Base-by-base conservation (phyloP, 1,140 invertebrate genomes). In the Drosophila guanche region DNA sequence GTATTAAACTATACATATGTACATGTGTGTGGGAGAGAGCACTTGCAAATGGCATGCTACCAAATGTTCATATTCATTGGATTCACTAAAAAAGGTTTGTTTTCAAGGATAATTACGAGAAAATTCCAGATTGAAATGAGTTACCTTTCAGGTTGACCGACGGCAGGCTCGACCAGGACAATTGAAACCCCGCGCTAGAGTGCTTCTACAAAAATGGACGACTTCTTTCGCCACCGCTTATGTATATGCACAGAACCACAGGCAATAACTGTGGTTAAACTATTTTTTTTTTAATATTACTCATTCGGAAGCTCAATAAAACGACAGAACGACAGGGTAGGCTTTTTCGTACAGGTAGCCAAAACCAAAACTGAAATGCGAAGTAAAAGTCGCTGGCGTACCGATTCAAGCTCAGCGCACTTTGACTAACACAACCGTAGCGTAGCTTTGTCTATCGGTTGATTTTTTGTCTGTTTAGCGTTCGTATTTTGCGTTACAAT, bases 361-460 rank as follows among this genome's bases (percentile, higher is more conserved):
- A 66, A 88, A 80, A 81, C 57, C 63, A 59, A 86, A 80, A 86
- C 81, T 78, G 73, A 81, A 77, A 86, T 75, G 83, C 83, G 83
- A 78, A 84, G 88, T 81, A 78, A 86, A 85, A 76, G 69, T 63
- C 46, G 47, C 78, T 78, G 81, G 74, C 75, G 75, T 88, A 83
- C 71, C 68, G 46, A 37, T 52, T 57, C 55, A 61, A 67, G 66
- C 43, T 79, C 75, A 89, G 75, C 33, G 67, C 84, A 88, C 83
- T 88, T 88, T 79, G 43, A 14, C 70, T 43, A 10, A 42, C 22
- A 83, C 75, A 59, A 67, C 68, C 81, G 81, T 74, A 78, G 83
- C 69, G 65, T 74, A 86, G 83, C 81, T 86, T 86, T 86, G 81
- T 86, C 76, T 79, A 46, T 72, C 77, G 59, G 51, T 76, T 56